phyloP scores from a whole-genome alignment of 2,113 vertebrate genomes.

The Sander lucioperca region DNA sequence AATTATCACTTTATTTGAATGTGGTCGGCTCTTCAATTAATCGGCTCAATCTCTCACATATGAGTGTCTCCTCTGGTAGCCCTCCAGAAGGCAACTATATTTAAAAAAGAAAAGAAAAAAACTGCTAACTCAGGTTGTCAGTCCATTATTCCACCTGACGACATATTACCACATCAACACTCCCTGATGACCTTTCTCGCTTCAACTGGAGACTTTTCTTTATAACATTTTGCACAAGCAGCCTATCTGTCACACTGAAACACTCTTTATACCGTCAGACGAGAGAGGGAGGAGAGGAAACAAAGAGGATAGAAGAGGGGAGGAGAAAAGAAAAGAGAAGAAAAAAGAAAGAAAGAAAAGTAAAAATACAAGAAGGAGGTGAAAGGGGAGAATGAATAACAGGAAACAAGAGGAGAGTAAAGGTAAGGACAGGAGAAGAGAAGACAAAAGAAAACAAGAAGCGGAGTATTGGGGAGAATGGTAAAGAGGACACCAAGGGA shows the following conservation, averaged over 20 bases:
- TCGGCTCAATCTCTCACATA: not conserved
- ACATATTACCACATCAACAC: not conserved
- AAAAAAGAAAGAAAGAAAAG: too few relatives aligned
- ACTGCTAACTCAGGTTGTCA: constrained; percentile 2
- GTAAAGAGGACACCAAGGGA: too few relatives aligned
- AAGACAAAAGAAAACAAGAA: too few relatives aligned
- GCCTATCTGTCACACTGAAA: not conserved
- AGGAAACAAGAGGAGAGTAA: too few relatives aligned
- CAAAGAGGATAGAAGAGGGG: too few relatives aligned
- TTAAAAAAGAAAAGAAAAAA: not conserved
- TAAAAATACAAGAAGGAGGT: too few relatives aligned
- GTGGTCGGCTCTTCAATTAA: not conserved
- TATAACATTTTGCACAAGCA: not conserved
- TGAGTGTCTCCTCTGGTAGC: not conserved
- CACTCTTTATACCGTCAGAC: not conserved
- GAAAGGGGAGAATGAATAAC: too few relatives aligned
- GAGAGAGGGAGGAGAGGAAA: not conserved
- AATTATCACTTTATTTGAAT: constrained; percentile 25
- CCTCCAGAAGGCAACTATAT: too few relatives aligned
- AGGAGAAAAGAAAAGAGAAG: too few relatives aligned
- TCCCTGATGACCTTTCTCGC: not conserved
- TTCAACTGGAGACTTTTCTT: not conserved
- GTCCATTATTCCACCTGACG: constrained; percentile 10
- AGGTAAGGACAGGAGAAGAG: too few relatives aligned
- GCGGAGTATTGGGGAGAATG: too few relatives aligned